These are phyloP conservation scores for Macroglossus sobrinus DNA, from an alignment of 2,113 vertebrate species.

Conservation along the genomic window DNA sequence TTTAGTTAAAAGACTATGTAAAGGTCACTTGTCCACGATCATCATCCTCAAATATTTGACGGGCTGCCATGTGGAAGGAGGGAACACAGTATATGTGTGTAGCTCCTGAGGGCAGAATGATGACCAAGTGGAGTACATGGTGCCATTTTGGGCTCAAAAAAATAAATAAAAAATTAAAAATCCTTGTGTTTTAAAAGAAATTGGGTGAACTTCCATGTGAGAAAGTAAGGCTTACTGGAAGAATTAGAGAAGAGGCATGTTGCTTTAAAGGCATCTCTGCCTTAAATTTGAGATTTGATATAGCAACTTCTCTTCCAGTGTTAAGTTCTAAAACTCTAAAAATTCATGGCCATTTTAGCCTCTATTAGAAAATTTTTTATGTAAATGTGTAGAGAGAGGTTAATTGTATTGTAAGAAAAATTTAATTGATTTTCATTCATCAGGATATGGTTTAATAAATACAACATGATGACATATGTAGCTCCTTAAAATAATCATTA, in stretches of 20 bases:
- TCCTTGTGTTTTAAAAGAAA: not conserved
- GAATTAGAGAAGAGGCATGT: not conserved
- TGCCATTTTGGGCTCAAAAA: not conserved
- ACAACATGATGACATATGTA: not conserved
- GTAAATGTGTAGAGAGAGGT: not conserved
- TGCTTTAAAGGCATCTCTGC: not conserved
- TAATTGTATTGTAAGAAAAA: not conserved
- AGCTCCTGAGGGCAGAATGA: not conserved
- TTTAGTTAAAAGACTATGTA: not conserved
- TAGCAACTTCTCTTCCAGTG: not conserved
- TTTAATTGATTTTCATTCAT: not conserved
- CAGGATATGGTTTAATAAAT: not conserved
- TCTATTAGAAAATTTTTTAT: not conserved
- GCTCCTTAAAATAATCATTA: not conserved
- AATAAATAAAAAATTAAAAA: not conserved
- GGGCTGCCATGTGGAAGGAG: not conserved
- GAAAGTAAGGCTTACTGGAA: not conserved
- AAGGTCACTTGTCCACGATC: conserved; percentile 52
- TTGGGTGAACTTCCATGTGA: not conserved
- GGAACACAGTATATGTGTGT: not conserved
- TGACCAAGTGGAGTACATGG: not conserved
- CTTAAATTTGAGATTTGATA: not conserved
- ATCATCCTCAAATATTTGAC: conserved; percentile 44
- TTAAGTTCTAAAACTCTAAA: not conserved
- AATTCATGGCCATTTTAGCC: not conserved